These are phyloP conservation scores for Notospermus geniculatus DNA, from an alignment of 1,140 invertebrate species.

Conservation along the genomic window DNA sequence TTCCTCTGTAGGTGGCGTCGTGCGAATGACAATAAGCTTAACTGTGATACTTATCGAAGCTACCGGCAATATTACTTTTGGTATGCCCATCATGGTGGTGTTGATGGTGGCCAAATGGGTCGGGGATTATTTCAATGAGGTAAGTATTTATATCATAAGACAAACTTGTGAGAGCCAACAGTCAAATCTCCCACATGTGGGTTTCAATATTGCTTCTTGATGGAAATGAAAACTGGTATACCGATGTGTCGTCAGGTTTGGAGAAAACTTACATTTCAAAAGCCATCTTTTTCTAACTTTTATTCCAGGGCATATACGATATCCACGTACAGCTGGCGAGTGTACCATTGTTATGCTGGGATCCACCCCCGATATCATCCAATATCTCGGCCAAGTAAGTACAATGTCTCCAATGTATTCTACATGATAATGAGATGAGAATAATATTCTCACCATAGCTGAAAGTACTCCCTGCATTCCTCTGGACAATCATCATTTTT, in stretches of 20 bases:
- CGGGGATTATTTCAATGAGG: conserved; percentile 96
- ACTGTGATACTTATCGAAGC: conserved; percentile 96
- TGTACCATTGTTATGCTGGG: conserved; percentile 88
- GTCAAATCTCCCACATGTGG: no score
- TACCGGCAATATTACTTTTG: conserved; percentile 92
- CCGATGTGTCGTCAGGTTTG: neutral
- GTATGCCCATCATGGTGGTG: conserved; percentile 77
- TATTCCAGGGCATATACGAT: conserved; percentile 86
- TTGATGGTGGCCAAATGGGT: conserved; percentile 94
- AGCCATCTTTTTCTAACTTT: conserved; percentile 17
- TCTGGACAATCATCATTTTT: no score
- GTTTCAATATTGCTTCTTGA: no score
- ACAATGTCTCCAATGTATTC: no score
- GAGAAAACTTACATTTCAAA: conserved; percentile 15
- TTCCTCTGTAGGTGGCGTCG: conserved; percentile 89
- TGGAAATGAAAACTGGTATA: no score
- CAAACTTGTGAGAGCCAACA: no score
- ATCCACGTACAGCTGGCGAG: conserved; percentile 86
- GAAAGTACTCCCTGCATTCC: no score
- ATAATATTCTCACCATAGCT: no score
- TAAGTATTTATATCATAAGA: no score
- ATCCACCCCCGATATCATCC: conserved; percentile 75
- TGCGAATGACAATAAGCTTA: conserved; percentile 93
- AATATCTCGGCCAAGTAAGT: conserved; percentile 4
- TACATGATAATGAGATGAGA: no score